Base-by-base conservation (phyloP, 2,113 vertebrate species). In the Ictidomys tridecemlineatus region DNA sequence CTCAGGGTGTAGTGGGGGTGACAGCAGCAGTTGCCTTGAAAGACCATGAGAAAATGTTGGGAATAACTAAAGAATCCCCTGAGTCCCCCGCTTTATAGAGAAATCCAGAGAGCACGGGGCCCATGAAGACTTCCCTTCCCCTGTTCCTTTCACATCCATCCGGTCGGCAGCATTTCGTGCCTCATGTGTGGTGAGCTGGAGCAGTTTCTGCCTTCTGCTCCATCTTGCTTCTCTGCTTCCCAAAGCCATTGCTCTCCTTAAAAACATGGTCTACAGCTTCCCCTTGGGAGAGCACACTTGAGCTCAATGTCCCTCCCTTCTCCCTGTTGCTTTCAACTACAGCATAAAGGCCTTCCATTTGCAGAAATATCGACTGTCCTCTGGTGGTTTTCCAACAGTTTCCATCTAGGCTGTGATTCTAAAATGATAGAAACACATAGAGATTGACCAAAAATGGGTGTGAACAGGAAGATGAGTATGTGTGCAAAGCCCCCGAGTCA, bases 391-490 rank as follows among this genome's bases (percentile, higher is more conserved):
- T 34, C 30, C 72, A 93, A 90, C 2, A 77, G 88, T 94, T 76
- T 95, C 82, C 1, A 73, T 11, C 53, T 56, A 93, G 61, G 12
- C 28, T 76, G 61, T 56, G 34, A 51, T 78, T 92, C 34, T 32
- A 91, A 91, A 88, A 42, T 92, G 18, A 93, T 32, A 69, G 79
- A 30, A 58, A 79, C 34, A 67, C 48, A 82, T 48, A 92, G 30
- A 89, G 77, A 77, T 72, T 32, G 17, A 80, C 69, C 53, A 8
- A 69, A 28, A 86, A 86, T 37, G 18, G 4, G 26, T 70, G 69
- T 39, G 16, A 56, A 72, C 37, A 83, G 61, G 80, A 92, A 56
- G 67, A 28, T 53, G 45, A 85, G 69, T 37, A 89, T n/a, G 45
- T 4, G 13, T 56, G 85, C 34, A 92, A 65, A 84, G 24, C 10